Evolutionary conservation across 1,140 invertebrate species (phyloP).

Genomic region (Bombyx mori): DNA sequence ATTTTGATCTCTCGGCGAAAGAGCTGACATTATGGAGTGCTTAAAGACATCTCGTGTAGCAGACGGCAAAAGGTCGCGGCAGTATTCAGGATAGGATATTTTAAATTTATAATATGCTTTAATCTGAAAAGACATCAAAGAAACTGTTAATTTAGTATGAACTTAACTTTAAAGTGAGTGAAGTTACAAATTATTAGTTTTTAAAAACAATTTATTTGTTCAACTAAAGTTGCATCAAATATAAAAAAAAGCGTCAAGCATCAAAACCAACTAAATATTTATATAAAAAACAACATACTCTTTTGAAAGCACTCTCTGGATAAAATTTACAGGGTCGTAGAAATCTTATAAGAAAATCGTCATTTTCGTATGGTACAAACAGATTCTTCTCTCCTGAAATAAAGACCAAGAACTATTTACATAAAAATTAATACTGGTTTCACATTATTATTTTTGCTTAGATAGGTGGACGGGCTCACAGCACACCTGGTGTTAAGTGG

Average conservation of each 20-base stretch:
- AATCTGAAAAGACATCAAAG: conserved; percentile 66
- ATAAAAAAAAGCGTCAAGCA: too few species aligned
- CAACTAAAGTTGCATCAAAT: too few species aligned
- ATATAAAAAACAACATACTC: conserved; percentile 43
- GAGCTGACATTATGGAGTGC: conserved; percentile 80
- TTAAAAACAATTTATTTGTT: too few species aligned
- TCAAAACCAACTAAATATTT: too few species aligned
- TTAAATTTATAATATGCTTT: conserved; percentile 85
- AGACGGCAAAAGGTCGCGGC: conserved; percentile 77
- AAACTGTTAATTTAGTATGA: neutral
- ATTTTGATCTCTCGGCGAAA: conserved; percentile 81
- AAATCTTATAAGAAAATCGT: conserved; percentile 83
- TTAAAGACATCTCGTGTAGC: conserved; percentile 79
- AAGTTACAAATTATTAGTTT: too few species aligned
- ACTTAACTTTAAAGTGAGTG: neutral
- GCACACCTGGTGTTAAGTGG: too few species aligned
- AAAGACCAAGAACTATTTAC: neutral
- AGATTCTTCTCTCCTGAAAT: conserved; percentile 78
- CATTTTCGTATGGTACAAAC: conserved; percentile 77
- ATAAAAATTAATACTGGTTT: too few species aligned
- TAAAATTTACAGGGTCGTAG: conserved; percentile 86
- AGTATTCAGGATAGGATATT: conserved; percentile 77
- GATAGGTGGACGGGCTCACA: too few species aligned
- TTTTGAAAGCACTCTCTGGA: conserved; percentile 80
- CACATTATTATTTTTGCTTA: too few species aligned